Evolutionary conservation across 1,140 invertebrate genomes (phyloP), one percentile per base, ranked within the genome.

Genomic region (Drosophila sucinea): DNA sequence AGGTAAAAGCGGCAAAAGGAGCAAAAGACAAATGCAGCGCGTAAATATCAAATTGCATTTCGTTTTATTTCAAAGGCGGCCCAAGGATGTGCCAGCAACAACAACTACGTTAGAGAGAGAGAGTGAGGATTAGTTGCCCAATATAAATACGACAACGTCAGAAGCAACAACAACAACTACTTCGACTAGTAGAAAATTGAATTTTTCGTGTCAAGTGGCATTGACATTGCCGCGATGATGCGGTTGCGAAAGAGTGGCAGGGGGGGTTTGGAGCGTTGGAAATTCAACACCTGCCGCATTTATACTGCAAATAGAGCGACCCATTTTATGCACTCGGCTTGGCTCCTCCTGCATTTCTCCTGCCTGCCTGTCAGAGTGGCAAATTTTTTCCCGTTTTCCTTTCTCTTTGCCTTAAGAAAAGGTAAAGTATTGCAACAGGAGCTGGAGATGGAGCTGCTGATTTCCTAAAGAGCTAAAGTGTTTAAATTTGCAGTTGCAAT

Each of bases 21-120:
- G 35, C 27, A 65, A 56, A 47, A 70, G 65, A 77, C 62, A 61
- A 67, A 77, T 79, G 71, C 66, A 76, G 67, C 70, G 82, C 83
- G 83, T 79, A 82, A 87, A 86, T 86, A 79, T 87, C 73, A 86
- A 86, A 86, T 87, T 86, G 82, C 70, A 85, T 76, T 82, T 87
- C 68, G 63, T 65, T 79, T 77, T 68, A 81, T 86, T 86, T 81
- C 55, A 23, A 32, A 35, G 32, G 1, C 11, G 30, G 55, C 30
- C 1, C 27, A 32, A 35, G 32, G 27, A 57, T 23, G 10, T 11
- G 29, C 4, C 30, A 11, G 30, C 55, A 57, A 57, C n/a, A 57
- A 57, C 6, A 23, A 17, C 29, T 33, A 6, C 25, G 27, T 3
- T 4, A 10, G 7, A 35, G 1, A 6, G 8, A 8, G 7, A 0